Conservation (phyloP, 2,113 vertebrate species). For the Psittacula cyanocephala region DNA sequence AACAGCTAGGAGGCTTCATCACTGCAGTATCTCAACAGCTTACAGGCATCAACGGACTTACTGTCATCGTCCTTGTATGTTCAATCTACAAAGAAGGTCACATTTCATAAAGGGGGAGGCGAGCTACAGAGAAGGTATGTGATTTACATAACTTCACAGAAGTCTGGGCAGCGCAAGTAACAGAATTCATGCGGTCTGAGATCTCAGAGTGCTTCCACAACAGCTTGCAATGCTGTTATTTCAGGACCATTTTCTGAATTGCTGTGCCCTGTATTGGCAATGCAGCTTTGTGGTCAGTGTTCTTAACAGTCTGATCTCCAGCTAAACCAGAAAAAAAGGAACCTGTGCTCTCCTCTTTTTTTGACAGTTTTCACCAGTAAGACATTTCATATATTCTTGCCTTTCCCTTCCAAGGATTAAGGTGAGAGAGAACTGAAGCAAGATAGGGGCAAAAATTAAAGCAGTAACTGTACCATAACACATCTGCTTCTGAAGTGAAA, state of each 20-base stretch:
- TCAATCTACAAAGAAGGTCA: background rate
- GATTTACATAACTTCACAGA: background rate
- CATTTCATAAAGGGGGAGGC: background rate
- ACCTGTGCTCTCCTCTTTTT: background rate
- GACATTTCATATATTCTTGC: background rate
- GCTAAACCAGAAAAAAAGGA: background rate
- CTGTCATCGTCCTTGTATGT: background rate
- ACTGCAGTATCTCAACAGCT: background rate
- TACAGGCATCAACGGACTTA: background rate
- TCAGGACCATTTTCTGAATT: background rate
- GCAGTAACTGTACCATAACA: constrained; percentile 12
- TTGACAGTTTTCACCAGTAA: background rate
- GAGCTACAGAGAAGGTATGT: background rate
- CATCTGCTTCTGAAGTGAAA: constrained; percentile 23
- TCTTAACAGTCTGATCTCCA: background rate
- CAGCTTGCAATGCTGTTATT: background rate
- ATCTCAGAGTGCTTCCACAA: background rate
- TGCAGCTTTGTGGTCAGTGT: background rate
- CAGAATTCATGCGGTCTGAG: background rate
- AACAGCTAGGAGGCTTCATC: background rate
- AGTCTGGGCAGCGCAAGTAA: background rate
- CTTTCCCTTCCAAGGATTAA: background rate
- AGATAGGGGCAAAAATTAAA: constrained; percentile 40
- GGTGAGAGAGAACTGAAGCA: constrained; percentile 6
- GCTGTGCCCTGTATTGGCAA: background rate